phyloP scores from a whole-genome alignment of 2,888 invertebrate species.

The Mythimna albipuncta region DNA sequence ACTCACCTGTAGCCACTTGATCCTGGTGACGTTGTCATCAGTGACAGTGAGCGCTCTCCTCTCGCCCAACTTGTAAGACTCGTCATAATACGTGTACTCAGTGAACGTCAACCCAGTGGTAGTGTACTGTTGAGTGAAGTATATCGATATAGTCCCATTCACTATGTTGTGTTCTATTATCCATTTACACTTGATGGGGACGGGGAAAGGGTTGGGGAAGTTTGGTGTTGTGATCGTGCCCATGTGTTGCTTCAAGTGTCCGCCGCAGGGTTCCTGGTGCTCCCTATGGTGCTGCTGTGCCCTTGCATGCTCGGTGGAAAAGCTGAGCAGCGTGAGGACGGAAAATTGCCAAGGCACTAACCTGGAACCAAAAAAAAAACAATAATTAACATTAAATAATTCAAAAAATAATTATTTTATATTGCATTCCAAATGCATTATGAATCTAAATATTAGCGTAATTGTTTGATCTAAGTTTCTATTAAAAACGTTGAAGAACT shows the following conservation, averaged over 20 bases:
- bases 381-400: background rate
- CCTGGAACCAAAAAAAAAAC: background rate
- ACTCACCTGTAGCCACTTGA: background rate
- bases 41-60: background rate
- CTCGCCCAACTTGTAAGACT: constrained; percentile 3
- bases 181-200: background rate
- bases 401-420: too few species aligned
- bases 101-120: constrained; percentile 4
- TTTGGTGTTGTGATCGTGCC: background rate
- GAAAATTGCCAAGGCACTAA: background rate
- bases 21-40: background rate
- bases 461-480: too few species aligned
- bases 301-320: background rate
- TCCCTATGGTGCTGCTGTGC: background rate
- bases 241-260: background rate
- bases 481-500: too few species aligned
- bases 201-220: background rate
- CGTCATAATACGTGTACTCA: background rate
- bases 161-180: constrained; percentile 8
- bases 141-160: background rate
- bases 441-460: background rate
- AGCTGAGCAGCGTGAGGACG: background rate
- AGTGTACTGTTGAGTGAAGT: constrained; percentile 6
- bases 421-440: too few species aligned
- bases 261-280: background rate